phyloP scores from a whole-genome alignment of 2,888 invertebrate species.

The Matsumyia berberina region DNA sequence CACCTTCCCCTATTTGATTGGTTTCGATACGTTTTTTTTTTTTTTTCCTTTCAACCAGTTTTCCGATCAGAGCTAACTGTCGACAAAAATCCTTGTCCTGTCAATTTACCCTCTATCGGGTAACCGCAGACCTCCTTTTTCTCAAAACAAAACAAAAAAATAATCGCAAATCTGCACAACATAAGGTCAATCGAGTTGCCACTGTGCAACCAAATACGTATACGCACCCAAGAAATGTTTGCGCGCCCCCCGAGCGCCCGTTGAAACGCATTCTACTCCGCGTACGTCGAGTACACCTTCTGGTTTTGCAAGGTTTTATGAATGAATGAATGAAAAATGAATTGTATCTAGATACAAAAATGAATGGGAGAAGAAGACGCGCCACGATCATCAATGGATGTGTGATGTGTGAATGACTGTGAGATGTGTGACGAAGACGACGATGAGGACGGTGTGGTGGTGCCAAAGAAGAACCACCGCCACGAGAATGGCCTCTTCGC shows the following conservation, averaged over 20 bases:
- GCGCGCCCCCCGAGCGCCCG: constrained; percentile 13
- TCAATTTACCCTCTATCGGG: constrained; percentile 61
- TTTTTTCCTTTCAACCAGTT: constrained; percentile 9
- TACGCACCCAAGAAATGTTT: constrained; percentile 60
- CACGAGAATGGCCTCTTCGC: not conserved
- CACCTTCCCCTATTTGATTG: constrained; percentile 60
- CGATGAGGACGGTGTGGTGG: constrained; percentile 12
- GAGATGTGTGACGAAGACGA: constrained; percentile 35
- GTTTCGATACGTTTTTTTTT: constrained; percentile 28
- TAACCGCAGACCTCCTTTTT: constrained; percentile 56
- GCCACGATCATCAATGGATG: constrained; percentile 67
- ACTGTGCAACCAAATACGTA: constrained; percentile 59
- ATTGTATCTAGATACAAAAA: constrained; percentile 63
- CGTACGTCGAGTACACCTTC: constrained; percentile 51
- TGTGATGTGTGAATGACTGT: constrained; percentile 66
- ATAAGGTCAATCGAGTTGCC: constrained; percentile 74
- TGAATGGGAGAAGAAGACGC: constrained; percentile 58
- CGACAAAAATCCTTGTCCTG: constrained; percentile 71
- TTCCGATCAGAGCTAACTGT: constrained; percentile 25
- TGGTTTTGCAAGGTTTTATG: constrained; percentile 76
- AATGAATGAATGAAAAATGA: constrained; percentile 71
- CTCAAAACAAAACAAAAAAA: constrained; percentile 26
- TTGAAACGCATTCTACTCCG: constrained; percentile 33
- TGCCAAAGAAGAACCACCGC: constrained; percentile 15
- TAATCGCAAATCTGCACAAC: constrained; percentile 49